Evolutionary conservation across 2,113 vertebrate species (phyloP), one percentile per base, ranked within the genome.

Genomic region (Chelonoidis abingdonii): DNA sequence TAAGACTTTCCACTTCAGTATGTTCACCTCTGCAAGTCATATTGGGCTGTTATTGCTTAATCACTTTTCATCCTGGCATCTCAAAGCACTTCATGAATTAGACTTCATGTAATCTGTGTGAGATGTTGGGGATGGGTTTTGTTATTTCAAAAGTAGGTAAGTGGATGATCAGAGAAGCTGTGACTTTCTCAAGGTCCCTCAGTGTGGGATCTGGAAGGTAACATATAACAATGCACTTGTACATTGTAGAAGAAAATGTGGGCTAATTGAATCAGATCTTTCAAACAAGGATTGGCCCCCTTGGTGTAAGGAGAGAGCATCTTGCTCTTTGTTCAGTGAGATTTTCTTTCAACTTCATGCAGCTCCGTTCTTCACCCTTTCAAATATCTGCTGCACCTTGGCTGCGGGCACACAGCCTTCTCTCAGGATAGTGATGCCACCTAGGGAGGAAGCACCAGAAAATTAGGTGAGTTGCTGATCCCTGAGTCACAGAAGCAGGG

Each of bases 371-470:
- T 99, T 99, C 78, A 98, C 98, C 6, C 93, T 97, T 41, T 99
- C 98, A 92, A 99, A 99, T 80, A 99, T 98, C 97, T 99, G 98
- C 84, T 89, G 95, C 85, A 99, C 98, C 90, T 98, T 98, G n/a
- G 92, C 93, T 12, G 98, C 98, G 76, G 99, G 99, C 13, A 99
- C 97, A 92, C 99, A 99, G 49, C 99, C 99, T 97, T 99, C 99
- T 91, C 99, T 96, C 69, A 99, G 27, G 29, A 99, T 98, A 85
- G 88, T 97, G 94, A 99, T 99, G 88, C 94, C 98, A 35, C 98
- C 99, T 99, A 95, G 80, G 17, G 62, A 91, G 62, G 76, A 72
- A 91, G 52, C 92, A 82, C 0, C 7, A 54, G 25, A 90, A 59
- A 69, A 31, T 93, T 62, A 94, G 69, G 54, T 24, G 38, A 3